Evolutionary conservation across 2,797 vertebrate species (phyloP).

Genomic region (Scolopax rusticola): DNA sequence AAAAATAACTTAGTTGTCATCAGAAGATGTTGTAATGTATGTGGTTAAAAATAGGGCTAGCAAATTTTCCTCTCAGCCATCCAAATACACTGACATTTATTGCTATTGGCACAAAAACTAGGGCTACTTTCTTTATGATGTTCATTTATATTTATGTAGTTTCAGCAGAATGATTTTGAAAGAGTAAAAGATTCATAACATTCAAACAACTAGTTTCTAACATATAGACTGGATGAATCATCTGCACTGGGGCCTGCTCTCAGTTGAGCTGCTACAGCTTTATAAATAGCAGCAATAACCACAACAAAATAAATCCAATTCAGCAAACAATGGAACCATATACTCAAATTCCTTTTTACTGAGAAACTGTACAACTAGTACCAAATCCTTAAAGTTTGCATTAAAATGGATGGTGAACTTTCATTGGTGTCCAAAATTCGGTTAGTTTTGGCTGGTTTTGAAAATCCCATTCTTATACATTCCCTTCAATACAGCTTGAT

Average conservation of each 20-base stretch:
- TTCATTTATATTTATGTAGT: background rate
- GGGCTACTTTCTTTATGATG: background rate
- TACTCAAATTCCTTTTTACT: background rate
- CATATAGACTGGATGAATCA: background rate
- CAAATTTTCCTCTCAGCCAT: background rate
- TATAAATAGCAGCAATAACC: background rate
- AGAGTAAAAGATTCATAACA: background rate
- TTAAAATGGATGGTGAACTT: background rate
- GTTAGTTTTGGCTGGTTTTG: background rate
- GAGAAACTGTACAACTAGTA: background rate
- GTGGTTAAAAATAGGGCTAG: background rate
- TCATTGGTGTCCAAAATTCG: background rate
- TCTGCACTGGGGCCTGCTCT: background rate
- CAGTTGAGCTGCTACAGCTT: background rate
- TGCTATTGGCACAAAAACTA: constrained; percentile 1
- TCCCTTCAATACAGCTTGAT: background rate
- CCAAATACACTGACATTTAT: background rate
- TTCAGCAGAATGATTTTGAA: background rate
- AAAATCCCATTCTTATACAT: background rate
- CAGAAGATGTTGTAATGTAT: background rate
- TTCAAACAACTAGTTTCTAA: background rate
- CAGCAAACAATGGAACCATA: background rate
- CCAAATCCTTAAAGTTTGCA: background rate
- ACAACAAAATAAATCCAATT: background rate
- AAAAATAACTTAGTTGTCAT: background rate